These are phyloP conservation scores for Acrobasis repandana DNA, from an alignment of 2,888 invertebrate genomes.

Conservation along the genomic window DNA sequence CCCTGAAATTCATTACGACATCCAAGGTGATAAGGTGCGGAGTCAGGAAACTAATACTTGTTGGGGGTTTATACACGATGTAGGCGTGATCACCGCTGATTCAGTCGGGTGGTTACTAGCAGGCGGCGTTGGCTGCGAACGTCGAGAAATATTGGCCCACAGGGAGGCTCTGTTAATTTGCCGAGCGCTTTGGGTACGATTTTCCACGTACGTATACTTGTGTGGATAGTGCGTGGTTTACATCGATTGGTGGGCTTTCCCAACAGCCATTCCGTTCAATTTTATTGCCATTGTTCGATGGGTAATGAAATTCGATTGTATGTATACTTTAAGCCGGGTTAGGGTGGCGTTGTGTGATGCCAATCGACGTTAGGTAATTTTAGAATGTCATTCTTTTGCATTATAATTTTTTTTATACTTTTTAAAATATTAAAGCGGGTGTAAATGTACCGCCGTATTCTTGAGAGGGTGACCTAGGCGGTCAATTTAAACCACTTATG, in stretches of 20 bases:
- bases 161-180: conserved; percentile 79
- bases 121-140: conserved; percentile 76
- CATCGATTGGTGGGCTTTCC: conserved; percentile 25
- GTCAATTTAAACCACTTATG: too few species aligned
- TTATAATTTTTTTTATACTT: too few species aligned
- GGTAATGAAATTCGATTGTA: conserved; percentile 23
- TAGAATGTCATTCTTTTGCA: background rate
- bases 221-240: conserved; percentile 23
- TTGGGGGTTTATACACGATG: conserved; percentile 75
- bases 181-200: conserved; percentile 72
- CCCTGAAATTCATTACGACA: conserved; percentile 22
- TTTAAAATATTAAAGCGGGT: too few species aligned
- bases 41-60: conserved; percentile 74
- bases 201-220: conserved; percentile 58
- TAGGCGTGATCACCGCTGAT: conserved; percentile 82
- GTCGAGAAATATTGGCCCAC: conserved; percentile 80
- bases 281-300: conserved; percentile 18
- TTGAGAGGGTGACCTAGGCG: too few species aligned
- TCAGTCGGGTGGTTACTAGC: conserved; percentile 81
- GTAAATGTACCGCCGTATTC: too few species aligned
- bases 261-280: conserved; percentile 19
- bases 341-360: background rate
- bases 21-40: conserved; percentile 42
- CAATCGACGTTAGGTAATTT: background rate
- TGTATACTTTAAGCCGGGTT: conserved; percentile 13